Conservation (phyloP, 2,113 vertebrate species). For the Myotis lucifugus region DNA sequence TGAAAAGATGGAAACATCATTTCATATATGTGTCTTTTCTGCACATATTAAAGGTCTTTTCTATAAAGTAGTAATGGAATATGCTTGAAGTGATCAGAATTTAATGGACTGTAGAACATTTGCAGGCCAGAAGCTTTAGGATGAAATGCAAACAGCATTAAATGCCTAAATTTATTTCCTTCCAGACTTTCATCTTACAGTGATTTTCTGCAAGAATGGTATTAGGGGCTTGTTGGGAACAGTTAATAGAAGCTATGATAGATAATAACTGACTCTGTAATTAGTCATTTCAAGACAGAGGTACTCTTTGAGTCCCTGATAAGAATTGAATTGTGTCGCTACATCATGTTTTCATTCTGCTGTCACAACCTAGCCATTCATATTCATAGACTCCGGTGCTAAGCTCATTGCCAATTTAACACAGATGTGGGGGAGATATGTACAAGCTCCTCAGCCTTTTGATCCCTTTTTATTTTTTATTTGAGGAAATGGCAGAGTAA, state of each 20-base stretch:
- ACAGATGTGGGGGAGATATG: slow-evolving; percentile 67
- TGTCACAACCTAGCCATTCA: slow-evolving; percentile 75
- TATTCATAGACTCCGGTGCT: slow-evolving; percentile 74
- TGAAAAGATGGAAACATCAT: slow-evolving; percentile 21
- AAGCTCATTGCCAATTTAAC: slow-evolving; percentile 73
- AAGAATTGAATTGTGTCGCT: slow-evolving; percentile 78
- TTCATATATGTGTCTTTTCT: slow-evolving; percentile 50
- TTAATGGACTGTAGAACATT: slow-evolving; percentile 66
- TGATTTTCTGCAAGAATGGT: slow-evolving; percentile 70
- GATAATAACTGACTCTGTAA: slow-evolving; percentile 73
- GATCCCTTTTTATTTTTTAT: slow-evolving; percentile 54
- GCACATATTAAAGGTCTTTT: slow-evolving; percentile 55
- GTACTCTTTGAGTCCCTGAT: slow-evolving; percentile 68
- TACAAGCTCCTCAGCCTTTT: slow-evolving; percentile 36
- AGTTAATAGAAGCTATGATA: slow-evolving; percentile 68
- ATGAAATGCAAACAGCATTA: slow-evolving; percentile 64
- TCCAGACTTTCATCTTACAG: slow-evolving; percentile 60
- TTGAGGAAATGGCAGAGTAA: slow-evolving; percentile 54
- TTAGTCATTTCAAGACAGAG: slow-evolving; percentile 74
- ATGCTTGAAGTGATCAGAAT: slow-evolving; percentile 66
- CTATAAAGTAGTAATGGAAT: slow-evolving; percentile 56
- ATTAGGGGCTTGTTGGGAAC: slow-evolving; percentile 64
- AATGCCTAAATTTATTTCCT: slow-evolving; percentile 72
- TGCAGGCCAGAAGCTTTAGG: slow-evolving; percentile 62
- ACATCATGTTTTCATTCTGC: slow-evolving; percentile 76